Evolutionary conservation across 1,140 invertebrate genomes (phyloP).

Genomic region (Parasteatoda tepidariorum): DNA sequence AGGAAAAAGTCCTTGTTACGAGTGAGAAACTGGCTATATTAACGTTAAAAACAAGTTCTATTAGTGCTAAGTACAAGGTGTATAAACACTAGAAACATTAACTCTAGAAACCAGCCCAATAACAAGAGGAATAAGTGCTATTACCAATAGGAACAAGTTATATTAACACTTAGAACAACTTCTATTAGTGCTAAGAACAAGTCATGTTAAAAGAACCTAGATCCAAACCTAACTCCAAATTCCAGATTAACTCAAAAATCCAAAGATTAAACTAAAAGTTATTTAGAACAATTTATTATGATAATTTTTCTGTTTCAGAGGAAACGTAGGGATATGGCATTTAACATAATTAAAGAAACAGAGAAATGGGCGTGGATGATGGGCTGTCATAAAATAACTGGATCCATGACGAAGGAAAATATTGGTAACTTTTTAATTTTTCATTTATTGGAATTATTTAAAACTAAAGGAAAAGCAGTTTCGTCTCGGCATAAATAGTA

Average conservation of each 20-base stretch:
- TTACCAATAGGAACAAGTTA: neutral
- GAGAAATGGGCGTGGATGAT: neutral
- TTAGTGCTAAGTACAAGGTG: too few relatives aligned
- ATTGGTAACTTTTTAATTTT: neutral
- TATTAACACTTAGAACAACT: neutral
- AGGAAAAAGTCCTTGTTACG: too few relatives aligned
- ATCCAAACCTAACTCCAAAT: neutral
- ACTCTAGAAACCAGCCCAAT: too few relatives aligned
- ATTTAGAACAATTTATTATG: neutral
- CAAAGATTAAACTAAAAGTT: neutral
- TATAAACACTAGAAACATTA: too few relatives aligned
- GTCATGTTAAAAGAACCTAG: neutral
- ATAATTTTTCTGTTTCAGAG: neutral
- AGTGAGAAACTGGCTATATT: too few relatives aligned
- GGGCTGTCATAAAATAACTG: neutral
- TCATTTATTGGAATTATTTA: neutral
- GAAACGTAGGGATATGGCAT: neutral
- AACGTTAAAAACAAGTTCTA: too few relatives aligned
- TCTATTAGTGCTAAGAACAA: neutral
- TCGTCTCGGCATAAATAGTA: neutral
- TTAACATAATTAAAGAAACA: conserved; percentile 12
- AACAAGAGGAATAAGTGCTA: too few relatives aligned
- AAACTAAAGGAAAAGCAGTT: neutral
- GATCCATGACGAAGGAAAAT: conserved; percentile 12
- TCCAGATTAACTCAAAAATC: neutral